Evolutionary conservation across 2,888 invertebrate genomes (phyloP), one percentile per base, ranked within the genome.

Genomic region (Ormyrus labotus): DNA sequence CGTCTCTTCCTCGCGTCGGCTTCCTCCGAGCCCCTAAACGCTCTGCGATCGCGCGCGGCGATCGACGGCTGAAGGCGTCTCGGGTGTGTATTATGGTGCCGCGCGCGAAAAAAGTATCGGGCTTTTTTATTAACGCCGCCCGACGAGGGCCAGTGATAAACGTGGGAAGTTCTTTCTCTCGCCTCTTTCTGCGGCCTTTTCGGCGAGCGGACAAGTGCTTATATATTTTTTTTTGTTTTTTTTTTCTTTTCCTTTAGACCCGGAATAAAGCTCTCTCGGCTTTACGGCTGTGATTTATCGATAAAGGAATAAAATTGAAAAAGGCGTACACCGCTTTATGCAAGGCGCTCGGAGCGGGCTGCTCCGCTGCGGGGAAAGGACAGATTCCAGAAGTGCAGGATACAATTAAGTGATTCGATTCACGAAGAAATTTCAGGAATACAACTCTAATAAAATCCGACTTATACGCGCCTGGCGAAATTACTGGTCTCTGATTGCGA

Each of bases 101-200:
- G 19, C 61, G 75, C 64, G 70, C 64, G 70, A 77, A 77, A 68
- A 60, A 53, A 68, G 34, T 58, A 72, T 55, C 53, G 50, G 34
- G 13, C 65, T 70, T 79, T 79, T 80, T 74, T 75, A 69, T 70
- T 70, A 69, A 69, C 74, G 58, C 79, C 68, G 74, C 45, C 45
- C 65, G 64, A 55, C 67, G n/a, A 4, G 34, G 34, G 34, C 3
- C 58, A 34, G 57, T 71, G 80, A 80, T 80, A 71, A 80, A 80
- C 70, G 65, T 65, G 80, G 70, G 75, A 71, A 80, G 75, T 74
- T 61, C 53, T 9, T 34, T 8, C n/a, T 57, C 65, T 48, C 3
- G 34, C 61, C 48, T 55, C 64, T 13, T 47, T 45, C 19, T 45
- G 53, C 6, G 3, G 34, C 34, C 34, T 34, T 34, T 47, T 13